Percentiles rank a stretch among this genome's conserved stretches.
phyloP scores from a whole-genome alignment of 2,113 vertebrate genomes.

The Periophthalmus modestus region DNA sequence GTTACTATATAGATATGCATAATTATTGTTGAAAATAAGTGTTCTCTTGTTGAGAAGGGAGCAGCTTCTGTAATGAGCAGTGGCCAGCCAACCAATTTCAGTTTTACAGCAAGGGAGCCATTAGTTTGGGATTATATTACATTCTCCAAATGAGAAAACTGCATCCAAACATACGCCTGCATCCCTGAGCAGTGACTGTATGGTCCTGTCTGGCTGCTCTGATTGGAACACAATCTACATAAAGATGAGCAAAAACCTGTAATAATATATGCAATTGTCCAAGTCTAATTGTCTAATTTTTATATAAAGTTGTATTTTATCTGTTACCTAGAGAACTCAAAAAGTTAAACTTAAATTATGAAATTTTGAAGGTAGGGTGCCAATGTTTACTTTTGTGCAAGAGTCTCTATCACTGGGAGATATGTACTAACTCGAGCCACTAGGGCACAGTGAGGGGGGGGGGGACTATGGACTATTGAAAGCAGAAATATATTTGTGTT shows the following conservation, averaged over 20 bases:
- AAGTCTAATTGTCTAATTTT: neutral
- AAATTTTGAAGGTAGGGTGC: neutral
- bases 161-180: neutral
- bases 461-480: neutral
- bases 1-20: neutral
- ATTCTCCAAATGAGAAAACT: neutral
- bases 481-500: neutral
- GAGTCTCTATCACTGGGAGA: neutral
- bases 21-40: neutral
- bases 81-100: constrained; percentile 8
- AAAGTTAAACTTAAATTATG: neutral
- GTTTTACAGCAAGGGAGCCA: constrained; percentile 1
- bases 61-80: neutral
- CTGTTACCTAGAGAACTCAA: neutral
- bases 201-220: neutral
- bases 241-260: neutral
- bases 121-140: constrained; percentile 4
- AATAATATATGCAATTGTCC: neutral
- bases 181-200: neutral
- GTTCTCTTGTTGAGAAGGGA: neutral
- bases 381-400: neutral
- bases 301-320: neutral
- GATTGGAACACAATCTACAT: neutral
- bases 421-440: neutral
- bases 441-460: neutral